A percentile compares a stretch with the other conserved stretches of the same genome.
phyloP scores from a whole-genome alignment of 1,140 invertebrate species.

The Geopemphigus sp. region DNA sequence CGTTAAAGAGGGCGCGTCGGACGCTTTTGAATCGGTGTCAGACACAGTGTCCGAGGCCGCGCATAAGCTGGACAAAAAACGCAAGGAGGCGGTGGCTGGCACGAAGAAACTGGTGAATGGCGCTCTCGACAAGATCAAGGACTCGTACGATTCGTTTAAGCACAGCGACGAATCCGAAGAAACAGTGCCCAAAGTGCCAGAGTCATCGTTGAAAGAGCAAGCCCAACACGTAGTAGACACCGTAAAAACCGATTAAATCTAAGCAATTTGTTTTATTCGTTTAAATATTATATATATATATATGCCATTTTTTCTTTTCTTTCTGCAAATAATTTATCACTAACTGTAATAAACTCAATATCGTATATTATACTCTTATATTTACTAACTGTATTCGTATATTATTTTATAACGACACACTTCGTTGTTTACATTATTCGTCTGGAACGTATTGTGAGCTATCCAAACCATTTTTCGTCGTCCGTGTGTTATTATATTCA shows the following conservation, averaged over 20 bases:
- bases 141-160: not conserved
- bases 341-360: too few relatives aligned
- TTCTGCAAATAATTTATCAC: too few relatives aligned
- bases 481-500: too few relatives aligned
- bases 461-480: too few relatives aligned
- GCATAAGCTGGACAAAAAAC: conserved; percentile 22
- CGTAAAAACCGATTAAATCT: not conserved
- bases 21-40: conserved; percentile 4
- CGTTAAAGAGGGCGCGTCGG: conserved; percentile 38
- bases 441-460: too few relatives aligned
- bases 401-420: too few relatives aligned
- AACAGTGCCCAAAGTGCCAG: not conserved
- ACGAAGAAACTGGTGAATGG: conserved; percentile 12
- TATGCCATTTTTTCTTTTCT: too few relatives aligned
- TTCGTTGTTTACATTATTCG: too few relatives aligned
- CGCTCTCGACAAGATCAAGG: conserved; percentile 23
- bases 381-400: too few relatives aligned
- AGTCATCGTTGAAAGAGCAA: not conserved
- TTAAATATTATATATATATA: too few relatives aligned
- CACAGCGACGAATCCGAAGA: not conserved
- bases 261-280: too few relatives aligned
- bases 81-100: conserved; percentile 7
- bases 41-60: not conserved
- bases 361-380: too few relatives aligned
- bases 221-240: not conserved